Evolutionary conservation across 2,113 vertebrate genomes (phyloP).

Genomic region (Protomyctophum bolini): DNA sequence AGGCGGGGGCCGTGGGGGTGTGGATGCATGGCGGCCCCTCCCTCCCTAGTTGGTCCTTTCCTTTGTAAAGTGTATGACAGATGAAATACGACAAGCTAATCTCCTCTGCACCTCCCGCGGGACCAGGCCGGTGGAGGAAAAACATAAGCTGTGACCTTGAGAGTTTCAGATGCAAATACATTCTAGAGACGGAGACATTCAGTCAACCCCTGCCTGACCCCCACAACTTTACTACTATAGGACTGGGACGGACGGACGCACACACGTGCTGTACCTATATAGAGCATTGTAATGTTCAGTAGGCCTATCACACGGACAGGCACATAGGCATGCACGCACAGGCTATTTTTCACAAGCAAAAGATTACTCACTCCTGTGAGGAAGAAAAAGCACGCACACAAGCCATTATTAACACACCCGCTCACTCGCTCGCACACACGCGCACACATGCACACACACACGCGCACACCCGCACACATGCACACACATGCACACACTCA

Average conservation of each 20-base stretch:
- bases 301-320: too few relatives aligned
- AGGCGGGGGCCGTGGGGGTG: not conserved
- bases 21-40: not conserved
- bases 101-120: slow-evolving; percentile 49
- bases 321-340: not conserved
- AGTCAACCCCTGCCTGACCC: slow-evolving; percentile 35
- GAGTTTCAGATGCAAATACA: slow-evolving; percentile 67
- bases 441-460: slow-evolving; percentile 23
- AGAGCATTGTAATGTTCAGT: too few relatives aligned
- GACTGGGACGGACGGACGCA: not conserved
- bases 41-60: slow-evolving; percentile 43
- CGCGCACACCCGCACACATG: slow-evolving; percentile 3
- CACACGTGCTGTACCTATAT: not conserved
- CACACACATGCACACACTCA: slow-evolving; percentile 17
- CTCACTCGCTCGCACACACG: slow-evolving; percentile 16
- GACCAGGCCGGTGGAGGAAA: slow-evolving; percentile 59
- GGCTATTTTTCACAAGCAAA: slow-evolving; percentile 26
- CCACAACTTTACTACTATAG: slow-evolving; percentile 22
- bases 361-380: slow-evolving; percentile 18
- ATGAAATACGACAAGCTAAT: slow-evolving; percentile 73
- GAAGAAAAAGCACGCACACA: slow-evolving; percentile 14
- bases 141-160: slow-evolving; percentile 70
- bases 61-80: slow-evolving; percentile 65
- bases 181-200: slow-evolving; percentile 58
- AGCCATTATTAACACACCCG: not conserved